Base-by-base conservation (phyloP, 2,113 vertebrate genomes). In the Empidonax traillii region DNA sequence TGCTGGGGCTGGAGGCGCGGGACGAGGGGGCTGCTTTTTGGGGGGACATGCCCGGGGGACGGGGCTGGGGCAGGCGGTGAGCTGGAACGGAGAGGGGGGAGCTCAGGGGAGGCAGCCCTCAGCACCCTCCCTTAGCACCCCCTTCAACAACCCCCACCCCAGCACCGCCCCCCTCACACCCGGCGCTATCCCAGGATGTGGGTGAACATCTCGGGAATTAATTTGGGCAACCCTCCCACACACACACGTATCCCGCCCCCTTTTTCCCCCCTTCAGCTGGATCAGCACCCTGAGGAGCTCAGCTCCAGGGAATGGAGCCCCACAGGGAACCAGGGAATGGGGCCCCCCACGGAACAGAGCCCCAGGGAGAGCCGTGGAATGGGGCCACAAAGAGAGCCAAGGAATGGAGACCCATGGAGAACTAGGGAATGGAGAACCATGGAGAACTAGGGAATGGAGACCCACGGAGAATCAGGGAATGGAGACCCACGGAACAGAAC, bases 161-260 rank as follows among this genome's bases (percentile, higher is more conserved):
- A 39, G 10, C 39, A 39, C 39, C 39, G 39, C 39, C 39, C 39
- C 39, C 39, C 39, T 39, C 39, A 39, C 39, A 43, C 30, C 44
- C 16, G 2, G 10, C 28, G 55, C 14, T 13, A n/a, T n/a, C 22
- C 56, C n/a, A 23, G 33, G 49, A 33, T 30, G 33, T 6, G 44
- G 10, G 12, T 5, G 43, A 31, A 23, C 25, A 8, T 9, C 37
- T 30, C 1, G 12, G 44, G 55, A 52, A 63, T 46, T 18, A 13
- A 80, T 61, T 5, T 19, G 55, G 61, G 5, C 14, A 63, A 47
- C 1, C 9, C 2, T 0, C 4, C 9, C 1, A n/a, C n/a, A n/a
- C n/a, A n/a, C n/a, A n/a, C 4, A 13, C 18, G 68, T 28, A 11
- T 21, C 25, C 65, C 49, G 8, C 0, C 13, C 8, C 18, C 27